Evolutionary conservation across 2,888 invertebrate genomes (phyloP), one percentile per base, ranked within the genome.

Genomic region (Aethes cnicana): DNA sequence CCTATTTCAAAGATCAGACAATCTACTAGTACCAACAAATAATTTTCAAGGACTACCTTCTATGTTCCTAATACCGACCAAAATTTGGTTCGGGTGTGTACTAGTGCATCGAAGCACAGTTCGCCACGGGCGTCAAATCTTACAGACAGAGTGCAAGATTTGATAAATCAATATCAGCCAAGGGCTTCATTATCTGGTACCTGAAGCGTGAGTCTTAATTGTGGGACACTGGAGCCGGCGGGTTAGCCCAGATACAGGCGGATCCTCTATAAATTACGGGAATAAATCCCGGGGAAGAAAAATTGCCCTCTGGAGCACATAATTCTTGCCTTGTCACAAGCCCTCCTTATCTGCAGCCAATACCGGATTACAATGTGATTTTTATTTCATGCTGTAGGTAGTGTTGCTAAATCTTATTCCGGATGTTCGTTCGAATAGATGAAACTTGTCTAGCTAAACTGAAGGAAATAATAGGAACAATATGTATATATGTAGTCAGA

Each of bases 281-380:
- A 87, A 89, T 89, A 89, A 89, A 89, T 89, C 89, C 89, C 77
- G 81, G 77, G 79, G 77, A 89, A 89, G 89, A 89, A 89, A 89
- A 89, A 89, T 89, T 88, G 89, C 88, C 85, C 89, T 89, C 85
- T 84, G 80, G 87, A 89, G 89, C 89, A 89, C 89, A 89, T 89
- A 89, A 89, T 89, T 89, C 89, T 89, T 89, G 87, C 85, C 89
- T 89, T 89, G 89, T 89, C 89, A 89, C 89, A 88, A 83, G 79
- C 83, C 80, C 83, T 87, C 87, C 88, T 89, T 89, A 89, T 89
- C 89, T 86, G 77, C 77, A 81, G 78, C 89, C 89, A 89, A 89
- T 89, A 89, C 84, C 87, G 89, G 89, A 89, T 89, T 89, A 89
- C 89, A 89, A 81, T 87, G 81, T 81, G 87, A 89, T 89, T 89